A percentile compares a stretch with the other conserved stretches of the same genome.
phyloP scores from a whole-genome alignment of 2,113 vertebrate species.

The Micromys minutus region DNA sequence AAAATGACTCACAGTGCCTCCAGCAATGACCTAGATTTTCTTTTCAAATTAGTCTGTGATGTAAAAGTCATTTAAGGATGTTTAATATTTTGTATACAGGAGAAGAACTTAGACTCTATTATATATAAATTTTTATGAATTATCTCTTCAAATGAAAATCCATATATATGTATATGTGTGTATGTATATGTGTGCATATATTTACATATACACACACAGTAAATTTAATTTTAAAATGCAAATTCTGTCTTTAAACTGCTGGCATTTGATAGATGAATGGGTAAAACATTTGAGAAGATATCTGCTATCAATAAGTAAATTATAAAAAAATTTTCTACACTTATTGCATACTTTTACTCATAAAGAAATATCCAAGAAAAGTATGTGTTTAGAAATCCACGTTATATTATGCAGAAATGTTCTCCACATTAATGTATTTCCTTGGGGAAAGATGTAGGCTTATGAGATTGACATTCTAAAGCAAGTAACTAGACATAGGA shows the following conservation, averaged over 20 bases:
- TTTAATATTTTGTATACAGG: background rate
- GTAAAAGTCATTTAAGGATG: background rate
- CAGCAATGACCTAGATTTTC: constrained; percentile 54
- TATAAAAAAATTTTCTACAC: background rate
- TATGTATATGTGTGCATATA: background rate
- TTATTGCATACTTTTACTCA: background rate
- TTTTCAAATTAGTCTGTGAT: background rate
- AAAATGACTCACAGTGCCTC: constrained; percentile 50
- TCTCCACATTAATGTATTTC: background rate
- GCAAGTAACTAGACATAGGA: too few relatives aligned
- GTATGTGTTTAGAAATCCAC: background rate
- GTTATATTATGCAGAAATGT: background rate
- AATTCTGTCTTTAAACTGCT: background rate
- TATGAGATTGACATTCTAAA: background rate
- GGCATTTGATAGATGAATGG: background rate
- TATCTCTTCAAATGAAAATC: background rate
- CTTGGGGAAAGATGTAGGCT: background rate
- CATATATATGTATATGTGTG: background rate
- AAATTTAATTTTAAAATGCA: background rate
- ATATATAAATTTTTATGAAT: background rate
- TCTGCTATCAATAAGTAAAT: background rate
- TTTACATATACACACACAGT: background rate
- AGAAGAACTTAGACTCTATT: background rate
- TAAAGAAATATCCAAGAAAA: background rate
- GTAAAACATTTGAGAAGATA: background rate